Base-by-base conservation (phyloP, 1,140 invertebrate genomes). In the Macrostomum lignano region DNA sequence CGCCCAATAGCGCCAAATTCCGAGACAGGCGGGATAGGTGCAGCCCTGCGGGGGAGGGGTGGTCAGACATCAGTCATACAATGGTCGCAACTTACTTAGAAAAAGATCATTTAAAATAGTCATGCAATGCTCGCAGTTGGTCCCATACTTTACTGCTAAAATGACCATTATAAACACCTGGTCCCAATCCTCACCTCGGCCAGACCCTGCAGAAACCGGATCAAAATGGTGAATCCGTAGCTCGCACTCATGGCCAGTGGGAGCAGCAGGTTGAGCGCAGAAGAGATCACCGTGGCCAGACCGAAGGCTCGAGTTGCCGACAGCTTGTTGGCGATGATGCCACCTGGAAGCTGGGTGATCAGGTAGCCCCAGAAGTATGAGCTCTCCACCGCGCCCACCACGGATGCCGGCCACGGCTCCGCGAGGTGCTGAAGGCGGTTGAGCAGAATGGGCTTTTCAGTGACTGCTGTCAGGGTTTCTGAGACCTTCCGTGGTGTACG, bases 321-420 rank as follows among this genome's bases (percentile, higher is more conserved):
- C 51, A 86, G 84, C 50, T 78, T 74, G 2, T 82, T 82, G 10
- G 88, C 86, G 31, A 98, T 63, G 56, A 93, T 91, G 20, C 91
- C 91, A 34, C 88, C 91, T 20, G 91, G 91, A 22, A 98, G 74
- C 63, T 98, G 91, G 1, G 91, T 98, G 17, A 98, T 62, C 21
- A 98, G 65, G 53, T 98, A 98, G 7, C 91, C 91, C 70, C 79
- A 88, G 60, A 98, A 98, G 52, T 94, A 98, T 0, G 84, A 93
- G 17, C 82, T 84, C 58, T 96, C 86, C 37, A 98, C 73, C 9
- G 76, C 66, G 3, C 69, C 74, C 3, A 84, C 68, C 6, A 49
- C 20, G 3, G 11, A 11, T 5, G 19, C 13, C 3, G 13, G 10
- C 32, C 32, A 33, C n/a, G n/a, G n/a, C n/a, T n/a, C n/a, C n/a